A percentile compares a stretch with the other conserved stretches of the same genome.
Conservation (phyloP, 1,140 invertebrate species). For the Drosophila nebulosa region DNA sequence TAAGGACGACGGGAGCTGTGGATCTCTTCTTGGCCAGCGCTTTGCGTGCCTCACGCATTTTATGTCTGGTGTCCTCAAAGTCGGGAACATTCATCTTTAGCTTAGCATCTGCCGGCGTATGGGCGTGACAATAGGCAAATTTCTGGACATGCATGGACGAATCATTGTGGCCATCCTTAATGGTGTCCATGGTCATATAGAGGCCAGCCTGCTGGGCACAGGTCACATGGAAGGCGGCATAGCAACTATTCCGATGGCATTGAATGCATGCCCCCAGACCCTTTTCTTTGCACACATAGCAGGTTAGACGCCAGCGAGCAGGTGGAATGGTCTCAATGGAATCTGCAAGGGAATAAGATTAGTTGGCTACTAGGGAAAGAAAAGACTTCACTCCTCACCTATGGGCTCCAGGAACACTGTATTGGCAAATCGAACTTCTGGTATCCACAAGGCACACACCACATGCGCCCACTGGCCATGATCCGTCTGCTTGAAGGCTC, state of each 20-base stretch:
- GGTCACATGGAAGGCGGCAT: conserved; percentile 98
- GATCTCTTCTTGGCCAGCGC: conserved; percentile 91
- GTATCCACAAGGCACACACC: conserved; percentile 99
- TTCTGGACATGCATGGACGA: conserved; percentile 93
- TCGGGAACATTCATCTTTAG: conserved; percentile 69
- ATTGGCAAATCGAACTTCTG: conserved; percentile 98
- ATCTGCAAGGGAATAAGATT: conserved; percentile 82
- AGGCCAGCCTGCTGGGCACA: conserved; percentile 98
- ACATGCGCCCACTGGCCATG: conserved; percentile 98
- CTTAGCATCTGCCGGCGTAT: conserved; percentile 90
- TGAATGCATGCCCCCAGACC: conserved; percentile 98
- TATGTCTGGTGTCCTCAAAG: conserved; percentile 81
- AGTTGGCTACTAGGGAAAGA: accelerated
- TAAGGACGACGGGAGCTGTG: conserved; percentile 93
- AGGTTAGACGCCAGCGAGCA: conserved; percentile 96
- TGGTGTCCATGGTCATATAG: conserved; percentile 97
- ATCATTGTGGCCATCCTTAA: conserved; percentile 87
- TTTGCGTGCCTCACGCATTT: conserved; percentile 90
- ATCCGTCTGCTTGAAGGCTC: conserved; percentile 99
- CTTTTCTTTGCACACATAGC: conserved; percentile 97
- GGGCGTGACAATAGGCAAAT: conserved; percentile 97
- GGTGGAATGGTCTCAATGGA: conserved; percentile 97
- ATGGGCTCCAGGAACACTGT: conserved; percentile 98
- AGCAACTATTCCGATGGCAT: conserved; percentile 97
- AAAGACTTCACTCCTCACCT: conserved; percentile 63